phyloP scores from a whole-genome alignment of 1,140 invertebrate species.

The Bicyclus anynana region DNA sequence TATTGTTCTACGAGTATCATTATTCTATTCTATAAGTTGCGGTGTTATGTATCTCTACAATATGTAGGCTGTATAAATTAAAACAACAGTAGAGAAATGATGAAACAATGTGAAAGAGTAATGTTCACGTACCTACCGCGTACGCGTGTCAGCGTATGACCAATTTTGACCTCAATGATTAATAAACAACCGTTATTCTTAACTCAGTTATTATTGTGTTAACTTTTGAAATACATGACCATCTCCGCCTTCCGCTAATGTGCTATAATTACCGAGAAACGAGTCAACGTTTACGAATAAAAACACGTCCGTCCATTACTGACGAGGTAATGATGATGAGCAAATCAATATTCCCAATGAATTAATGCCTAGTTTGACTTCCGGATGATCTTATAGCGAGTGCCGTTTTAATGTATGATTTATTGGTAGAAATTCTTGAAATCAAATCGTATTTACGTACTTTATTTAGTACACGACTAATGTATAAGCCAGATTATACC shows the following conservation, averaged over 20 bases:
- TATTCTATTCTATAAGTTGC: neutral
- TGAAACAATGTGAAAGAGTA: conserved; percentile 10
- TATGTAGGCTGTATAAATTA: neutral
- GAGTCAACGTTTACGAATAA: conserved; percentile 9
- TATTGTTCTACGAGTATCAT: neutral
- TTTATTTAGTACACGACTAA: too few species aligned
- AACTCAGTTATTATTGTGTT: conserved; percentile 66
- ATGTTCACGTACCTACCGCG: neutral
- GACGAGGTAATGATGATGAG: conserved; percentile 1
- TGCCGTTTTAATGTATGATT: neutral
- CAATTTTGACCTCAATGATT: conserved; percentile 69
- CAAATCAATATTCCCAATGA: neutral
- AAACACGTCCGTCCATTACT: neutral
- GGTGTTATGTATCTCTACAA: neutral
- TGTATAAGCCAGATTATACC: too few species aligned
- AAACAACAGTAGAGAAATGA: conserved; percentile 1
- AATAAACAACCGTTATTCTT: conserved; percentile 65
- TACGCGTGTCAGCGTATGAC: conserved; percentile 44
- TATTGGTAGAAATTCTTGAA: too few species aligned
- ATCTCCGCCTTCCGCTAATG: conserved; percentile 35
- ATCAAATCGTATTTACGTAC: too few species aligned
- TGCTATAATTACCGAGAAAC: conserved; percentile 38
- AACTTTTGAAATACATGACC: conserved; percentile 54
- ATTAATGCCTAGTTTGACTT: neutral
- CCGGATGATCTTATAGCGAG: neutral